Conservation (phyloP, 2,797 vertebrate genomes). For the Dermochelys coriacea region DNA sequence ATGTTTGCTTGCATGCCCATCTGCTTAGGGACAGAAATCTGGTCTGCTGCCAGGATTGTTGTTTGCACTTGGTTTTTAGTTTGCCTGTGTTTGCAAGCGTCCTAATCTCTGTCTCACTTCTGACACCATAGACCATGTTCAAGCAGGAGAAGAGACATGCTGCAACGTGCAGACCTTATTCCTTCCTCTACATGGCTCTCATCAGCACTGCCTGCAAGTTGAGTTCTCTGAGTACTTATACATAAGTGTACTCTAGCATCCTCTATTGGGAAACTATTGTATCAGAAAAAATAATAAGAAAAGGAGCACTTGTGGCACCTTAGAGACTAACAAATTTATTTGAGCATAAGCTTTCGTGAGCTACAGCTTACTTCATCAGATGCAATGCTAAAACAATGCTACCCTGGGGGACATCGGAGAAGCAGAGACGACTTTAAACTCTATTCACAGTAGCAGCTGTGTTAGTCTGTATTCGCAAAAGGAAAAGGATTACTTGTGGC, state of each 20-base stretch:
- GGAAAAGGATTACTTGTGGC: too few species aligned
- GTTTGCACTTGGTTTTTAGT: background rate
- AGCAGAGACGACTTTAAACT: background rate
- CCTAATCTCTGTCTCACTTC: background rate
- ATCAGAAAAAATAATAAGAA: background rate
- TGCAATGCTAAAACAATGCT: background rate
- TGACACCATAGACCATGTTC: background rate
- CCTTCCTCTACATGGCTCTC: background rate
- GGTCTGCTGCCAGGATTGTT: background rate
- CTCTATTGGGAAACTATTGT: background rate
- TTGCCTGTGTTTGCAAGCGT: background rate
- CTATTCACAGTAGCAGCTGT: too few species aligned
- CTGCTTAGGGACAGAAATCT: background rate
- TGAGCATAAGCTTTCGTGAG: too few species aligned
- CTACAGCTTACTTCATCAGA: too few species aligned
- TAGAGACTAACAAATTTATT: too few species aligned
- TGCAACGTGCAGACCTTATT: background rate
- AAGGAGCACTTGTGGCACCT: too few species aligned
- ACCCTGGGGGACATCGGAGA: background rate
- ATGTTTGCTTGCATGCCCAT: background rate
- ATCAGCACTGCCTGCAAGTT: background rate
- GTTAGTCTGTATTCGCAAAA: too few species aligned
- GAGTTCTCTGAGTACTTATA: background rate
- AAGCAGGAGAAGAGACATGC: background rate
- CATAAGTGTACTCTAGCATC: background rate